Conservation (phyloP, 2,888 invertebrate species). For the Drosophila cracens region DNA sequence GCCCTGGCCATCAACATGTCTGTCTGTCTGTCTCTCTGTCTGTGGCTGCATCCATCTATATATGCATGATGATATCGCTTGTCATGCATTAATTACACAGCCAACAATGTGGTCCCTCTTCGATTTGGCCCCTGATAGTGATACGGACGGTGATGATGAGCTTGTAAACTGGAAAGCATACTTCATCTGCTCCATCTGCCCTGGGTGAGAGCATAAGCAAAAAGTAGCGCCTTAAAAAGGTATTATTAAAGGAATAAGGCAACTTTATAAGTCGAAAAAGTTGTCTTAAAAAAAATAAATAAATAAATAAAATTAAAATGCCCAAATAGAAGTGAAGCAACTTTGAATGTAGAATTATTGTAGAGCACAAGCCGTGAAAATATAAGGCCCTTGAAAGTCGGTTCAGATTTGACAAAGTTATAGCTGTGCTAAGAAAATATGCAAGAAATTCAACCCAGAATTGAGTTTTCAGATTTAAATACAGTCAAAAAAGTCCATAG, state of each 20-base stretch:
- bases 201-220: background rate
- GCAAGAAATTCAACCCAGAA: too few species aligned
- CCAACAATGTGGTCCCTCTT: slow-evolving; percentile 23
- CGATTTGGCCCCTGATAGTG: slow-evolving; percentile 2
- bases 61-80: slow-evolving; percentile 24
- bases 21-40: background rate
- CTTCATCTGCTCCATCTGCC: too few species aligned
- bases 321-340: background rate
- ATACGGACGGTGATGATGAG: slow-evolving; percentile 1
- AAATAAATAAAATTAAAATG: background rate
- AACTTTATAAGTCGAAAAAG: background rate
- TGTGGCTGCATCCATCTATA: background rate
- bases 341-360: background rate
- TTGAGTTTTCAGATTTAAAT: too few species aligned
- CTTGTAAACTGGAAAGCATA: background rate
- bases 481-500: too few species aligned
- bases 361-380: too few species aligned
- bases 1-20: slow-evolving; percentile 15
- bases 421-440: background rate
- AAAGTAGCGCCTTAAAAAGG: background rate
- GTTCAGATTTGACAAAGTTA: background rate
- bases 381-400: background rate
- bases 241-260: background rate
- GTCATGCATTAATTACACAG: slow-evolving; percentile 51
- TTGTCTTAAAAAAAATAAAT: background rate